phyloP scores from a whole-genome alignment of 2,113 vertebrate genomes.

The Clarias macrocephalus region DNA sequence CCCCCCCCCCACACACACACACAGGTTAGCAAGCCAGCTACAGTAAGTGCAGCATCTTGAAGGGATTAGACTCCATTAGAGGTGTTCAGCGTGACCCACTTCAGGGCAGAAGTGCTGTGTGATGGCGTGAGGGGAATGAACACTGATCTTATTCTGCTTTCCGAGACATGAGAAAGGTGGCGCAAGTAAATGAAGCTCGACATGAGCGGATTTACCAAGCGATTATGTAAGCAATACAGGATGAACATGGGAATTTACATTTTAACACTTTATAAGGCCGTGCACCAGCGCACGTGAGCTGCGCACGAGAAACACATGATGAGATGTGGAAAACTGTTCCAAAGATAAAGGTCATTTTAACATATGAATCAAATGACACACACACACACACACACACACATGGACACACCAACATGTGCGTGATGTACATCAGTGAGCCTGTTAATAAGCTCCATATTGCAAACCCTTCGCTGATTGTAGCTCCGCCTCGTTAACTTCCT shows the following conservation, averaged over 20 bases:
- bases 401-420: too few species aligned
- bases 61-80: constrained; percentile 49
- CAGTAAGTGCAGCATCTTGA: constrained; percentile 36
- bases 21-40: constrained; percentile 6
- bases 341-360: not conserved
- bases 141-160: constrained; percentile 17
- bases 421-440: constrained; percentile 1
- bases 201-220: not conserved
- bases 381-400: not conserved
- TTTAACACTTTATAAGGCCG: not conserved
- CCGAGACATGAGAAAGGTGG: not conserved
- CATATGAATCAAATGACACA: not conserved
- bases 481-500: constrained; percentile 2
- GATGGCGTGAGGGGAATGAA: constrained; percentile 35
- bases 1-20: not conserved
- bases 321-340: not conserved
- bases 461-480: constrained; percentile 18
- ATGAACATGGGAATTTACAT: not conserved
- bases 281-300: not conserved
- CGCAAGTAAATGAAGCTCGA: constrained; percentile 17
- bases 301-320: not conserved
- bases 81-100: constrained; percentile 26
- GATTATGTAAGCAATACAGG: not conserved
- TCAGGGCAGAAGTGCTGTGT: constrained; percentile 15
- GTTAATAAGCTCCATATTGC: constrained; percentile 27